Evolutionary conservation across 2,113 vertebrate species (phyloP), one percentile per base, ranked within the genome.

Genomic region (rat (Rattus norvegicus)): DNA sequence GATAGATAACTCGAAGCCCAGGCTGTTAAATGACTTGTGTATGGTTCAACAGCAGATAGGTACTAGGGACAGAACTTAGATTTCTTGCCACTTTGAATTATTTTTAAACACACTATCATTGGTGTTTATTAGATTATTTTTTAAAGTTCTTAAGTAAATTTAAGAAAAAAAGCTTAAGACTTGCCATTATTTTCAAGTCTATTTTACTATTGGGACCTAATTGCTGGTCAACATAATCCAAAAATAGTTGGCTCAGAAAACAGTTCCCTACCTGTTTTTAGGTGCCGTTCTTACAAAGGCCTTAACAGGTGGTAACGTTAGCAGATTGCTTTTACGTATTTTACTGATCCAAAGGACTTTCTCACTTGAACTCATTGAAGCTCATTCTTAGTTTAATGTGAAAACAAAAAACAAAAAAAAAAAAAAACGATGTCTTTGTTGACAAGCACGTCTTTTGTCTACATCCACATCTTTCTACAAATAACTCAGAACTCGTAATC

Each of bases 41-140:
- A 14, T 79, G 19, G 47, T 56, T 88, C 85, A 79, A 20, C 7
- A 65, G 19, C 54, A 79, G 13, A 4, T 49, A 70, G 49, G 36
- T 39, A 30, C 69, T 43, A 9, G 43, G 56, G 52, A 20, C 36
- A 61, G 76, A 79, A 70, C 52, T 84, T 65, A 72, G 17, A n/a
- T 96, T 92, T 81, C 75, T 95, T 95, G 73, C 19, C n/a, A 63
- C 22, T 77, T 90, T 54, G 47, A 39, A 83, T 4, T 92, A 93
- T 49, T 96, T 59, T 36, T 70, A 79, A n/a, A 79, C 81, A 77
- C 6, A 59, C 14, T 93, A 0, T 59, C 7, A 33, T 39, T 91
- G 26, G 13, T 30, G 30, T 83, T 90, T 70, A 13, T 12, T 96
- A 33, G 56, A 52, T 91, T 85, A 49, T 69, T 61, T 26, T 92